Base-by-base conservation (phyloP, 2,797 vertebrate genomes). In the Decapterus maruadsi region DNA sequence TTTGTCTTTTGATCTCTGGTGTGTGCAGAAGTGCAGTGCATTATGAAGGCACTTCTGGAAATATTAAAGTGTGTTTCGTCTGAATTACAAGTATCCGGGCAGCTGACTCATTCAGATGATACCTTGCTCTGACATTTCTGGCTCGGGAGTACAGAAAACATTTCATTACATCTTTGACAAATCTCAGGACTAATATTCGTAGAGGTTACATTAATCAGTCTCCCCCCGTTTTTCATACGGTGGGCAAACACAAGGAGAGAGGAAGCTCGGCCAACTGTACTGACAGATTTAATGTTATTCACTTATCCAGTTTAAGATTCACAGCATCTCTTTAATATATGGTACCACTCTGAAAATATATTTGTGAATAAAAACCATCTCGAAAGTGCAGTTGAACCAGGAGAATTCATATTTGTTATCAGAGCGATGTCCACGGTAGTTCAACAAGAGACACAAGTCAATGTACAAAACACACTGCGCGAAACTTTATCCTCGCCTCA, bases 161-260 rank as follows among this genome's bases (percentile, higher is more conserved):
- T 75, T 20, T 82, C 46, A 87, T 84, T 84, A 86, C 60, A 70
- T 78, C 71, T 77, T 36, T 78, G 82, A 86, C 75, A 85, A 85
- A 90, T 83, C 76, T 72, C 68, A 34, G 55, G 71, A 58, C 65
- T 78, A 86, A 87, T 81, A 84, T 60, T 69, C 69, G 16, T 62
- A n/a, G 77, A 76, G 76, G 81, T 82, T 71, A 79, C 76, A 84
- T 86, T 83, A 80, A 86, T 90, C 80, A 85, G 31, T 51, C 26
- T 8, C 19, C 36, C 40, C 40, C 10, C 2, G 17, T 66, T 58
- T 69, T 83, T 78, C 76, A 83, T 83, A 76, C 79, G 69, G 12
- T 3, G 70, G 75, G 64, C 74, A 90, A 87, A 90, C 81, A 91
- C 19, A 1, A 38, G 58, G 42, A 74, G 12, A 80, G 48, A 74